phyloP scores from a whole-genome alignment of 53 echinoderm and acorn worm genomes.

The Glandiceps talaboti region DNA sequence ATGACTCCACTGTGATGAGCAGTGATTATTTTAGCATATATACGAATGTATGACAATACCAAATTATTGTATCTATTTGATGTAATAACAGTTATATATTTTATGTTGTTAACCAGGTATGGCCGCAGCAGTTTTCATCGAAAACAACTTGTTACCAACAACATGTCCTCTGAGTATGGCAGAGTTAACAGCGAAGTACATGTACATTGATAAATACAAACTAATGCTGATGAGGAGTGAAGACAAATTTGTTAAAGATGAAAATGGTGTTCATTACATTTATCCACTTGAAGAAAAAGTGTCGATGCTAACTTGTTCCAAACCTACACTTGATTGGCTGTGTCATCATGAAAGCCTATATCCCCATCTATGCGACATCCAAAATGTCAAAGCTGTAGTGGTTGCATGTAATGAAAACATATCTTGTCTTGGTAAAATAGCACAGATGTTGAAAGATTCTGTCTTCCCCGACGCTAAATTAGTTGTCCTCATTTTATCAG shows the following conservation, averaged over 20 bases:
- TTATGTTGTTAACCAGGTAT: too few relatives aligned
- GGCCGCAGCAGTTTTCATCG: too few relatives aligned
- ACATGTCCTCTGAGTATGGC: too few relatives aligned
- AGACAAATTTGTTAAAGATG: not conserved
- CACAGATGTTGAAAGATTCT: not conserved
- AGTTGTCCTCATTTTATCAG: not conserved
- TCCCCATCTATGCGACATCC: not conserved
- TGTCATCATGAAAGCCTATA: not conserved
- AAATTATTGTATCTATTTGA: too few relatives aligned
- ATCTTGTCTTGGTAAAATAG: not conserved
- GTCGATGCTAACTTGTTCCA: not conserved
- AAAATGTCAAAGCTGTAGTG: not conserved
- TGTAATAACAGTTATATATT: too few relatives aligned
- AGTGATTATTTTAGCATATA: too few relatives aligned
- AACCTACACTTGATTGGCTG: not conserved
- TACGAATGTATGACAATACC: too few relatives aligned
- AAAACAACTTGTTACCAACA: too few relatives aligned
- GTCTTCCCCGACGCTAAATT: not conserved
- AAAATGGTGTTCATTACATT: not conserved
- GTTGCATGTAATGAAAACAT: not conserved
- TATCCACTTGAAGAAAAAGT: not conserved
- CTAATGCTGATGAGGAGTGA: not conserved
- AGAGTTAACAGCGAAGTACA: too few relatives aligned
- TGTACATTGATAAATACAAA: not conserved
- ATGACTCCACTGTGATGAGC: too few relatives aligned